A percentile compares a stretch with the other conserved stretches of the same genome.
Evolutionary conservation across 2,113 vertebrate genomes (phyloP).

Genomic region (Opisthocomus hoazin): DNA sequence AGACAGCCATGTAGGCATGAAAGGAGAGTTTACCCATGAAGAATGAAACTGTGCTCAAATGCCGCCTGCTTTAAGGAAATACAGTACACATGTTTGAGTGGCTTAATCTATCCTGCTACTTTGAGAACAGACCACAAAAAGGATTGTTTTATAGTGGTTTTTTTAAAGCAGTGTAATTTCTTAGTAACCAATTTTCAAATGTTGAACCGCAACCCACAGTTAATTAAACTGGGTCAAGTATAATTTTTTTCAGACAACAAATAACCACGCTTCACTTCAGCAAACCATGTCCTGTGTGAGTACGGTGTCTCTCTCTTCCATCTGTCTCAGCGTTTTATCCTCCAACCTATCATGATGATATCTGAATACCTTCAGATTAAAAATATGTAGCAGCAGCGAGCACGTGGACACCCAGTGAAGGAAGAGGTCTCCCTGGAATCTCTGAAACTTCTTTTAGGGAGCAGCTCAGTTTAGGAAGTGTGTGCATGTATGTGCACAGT

Average conservation of each 20-base stretch:
- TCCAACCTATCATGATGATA: background rate
- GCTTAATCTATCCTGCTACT: background rate
- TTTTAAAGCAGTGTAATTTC: conserved; percentile 35
- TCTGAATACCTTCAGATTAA: background rate
- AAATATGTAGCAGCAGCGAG: background rate
- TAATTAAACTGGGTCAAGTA: conserved; percentile 71
- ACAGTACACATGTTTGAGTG: background rate
- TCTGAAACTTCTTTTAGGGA: background rate
- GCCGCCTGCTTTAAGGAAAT: background rate
- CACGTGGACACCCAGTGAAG: background rate
- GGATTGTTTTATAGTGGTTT: conserved; percentile 27
- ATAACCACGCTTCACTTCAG: background rate
- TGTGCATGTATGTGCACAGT: background rate
- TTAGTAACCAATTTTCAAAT: conserved; percentile 49
- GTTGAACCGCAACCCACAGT: conserved; percentile 56
- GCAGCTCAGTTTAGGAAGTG: background rate
- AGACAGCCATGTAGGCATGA: background rate
- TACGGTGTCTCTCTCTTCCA: background rate
- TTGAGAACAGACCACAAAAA: conserved; percentile 46
- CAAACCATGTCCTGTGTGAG: conserved; percentile 22
- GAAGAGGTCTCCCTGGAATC: background rate
- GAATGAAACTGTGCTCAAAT: background rate
- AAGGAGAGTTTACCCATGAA: background rate
- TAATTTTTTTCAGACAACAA: conserved; percentile 38
- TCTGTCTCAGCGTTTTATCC: background rate